Conservation (phyloP, 2,113 vertebrate genomes). For the Pomatorhinus ruficollis region DNA sequence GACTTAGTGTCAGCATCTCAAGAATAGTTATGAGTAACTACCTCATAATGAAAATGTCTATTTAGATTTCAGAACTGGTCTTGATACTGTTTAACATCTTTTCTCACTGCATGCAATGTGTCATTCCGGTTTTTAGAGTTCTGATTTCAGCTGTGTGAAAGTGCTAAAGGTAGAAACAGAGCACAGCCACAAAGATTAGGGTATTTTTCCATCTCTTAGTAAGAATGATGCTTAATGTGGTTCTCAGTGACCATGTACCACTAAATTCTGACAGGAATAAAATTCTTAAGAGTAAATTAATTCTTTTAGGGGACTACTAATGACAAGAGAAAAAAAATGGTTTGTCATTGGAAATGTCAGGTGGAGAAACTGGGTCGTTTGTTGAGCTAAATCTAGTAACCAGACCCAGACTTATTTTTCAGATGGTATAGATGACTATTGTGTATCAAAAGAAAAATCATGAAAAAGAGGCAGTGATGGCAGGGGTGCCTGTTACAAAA, state of each 20-base stretch:
- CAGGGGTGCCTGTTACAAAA: slow-evolving; percentile 37
- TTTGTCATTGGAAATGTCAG: neutral
- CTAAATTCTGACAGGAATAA: neutral
- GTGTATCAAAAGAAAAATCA: slow-evolving; percentile 36
- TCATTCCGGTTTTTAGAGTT: neutral
- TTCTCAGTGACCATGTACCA: neutral
- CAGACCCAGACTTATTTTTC: neutral
- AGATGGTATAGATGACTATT: neutral
- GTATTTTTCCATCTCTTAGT: neutral
- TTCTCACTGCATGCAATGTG: neutral
- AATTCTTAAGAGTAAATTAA: neutral
- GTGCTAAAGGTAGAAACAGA: neutral
- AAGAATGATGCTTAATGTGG: neutral
- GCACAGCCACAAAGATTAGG: neutral
- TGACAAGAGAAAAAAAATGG: neutral
- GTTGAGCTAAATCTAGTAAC: neutral
- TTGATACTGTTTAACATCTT: neutral
- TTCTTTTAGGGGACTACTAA: neutral
- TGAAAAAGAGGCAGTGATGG: slow-evolving; percentile 16
- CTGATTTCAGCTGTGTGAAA: neutral
- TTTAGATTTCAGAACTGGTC: neutral
- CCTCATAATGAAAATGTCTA: neutral
- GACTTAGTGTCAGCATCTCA: neutral
- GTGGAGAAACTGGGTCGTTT: slow-evolving; percentile 23
- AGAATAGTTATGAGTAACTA: neutral